A percentile compares a stretch with the other conserved stretches of the same genome.
Conservation (phyloP, 2,113 vertebrate species). For the Mormyrus lacerda region DNA sequence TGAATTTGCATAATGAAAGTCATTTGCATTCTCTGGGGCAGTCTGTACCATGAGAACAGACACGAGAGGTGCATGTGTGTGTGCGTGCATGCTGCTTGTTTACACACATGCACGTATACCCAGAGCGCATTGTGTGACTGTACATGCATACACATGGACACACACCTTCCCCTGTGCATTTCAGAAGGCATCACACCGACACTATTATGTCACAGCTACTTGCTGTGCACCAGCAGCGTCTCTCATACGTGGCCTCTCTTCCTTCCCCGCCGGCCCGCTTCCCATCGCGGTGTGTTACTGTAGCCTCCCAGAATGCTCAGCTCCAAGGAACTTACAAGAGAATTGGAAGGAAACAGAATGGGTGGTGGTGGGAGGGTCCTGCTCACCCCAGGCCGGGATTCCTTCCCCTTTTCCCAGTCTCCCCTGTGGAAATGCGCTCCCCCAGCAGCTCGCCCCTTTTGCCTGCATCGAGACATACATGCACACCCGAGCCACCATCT, state of each 20-base stretch:
- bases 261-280: constrained; percentile 19
- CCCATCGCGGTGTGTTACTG: constrained; percentile 26
- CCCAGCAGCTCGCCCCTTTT: constrained; percentile 49
- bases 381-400: constrained; percentile 8
- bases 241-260: constrained; percentile 26
- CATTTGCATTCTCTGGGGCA: constrained; percentile 93
- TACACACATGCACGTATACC: background rate
- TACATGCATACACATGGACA: constrained; percentile 32
- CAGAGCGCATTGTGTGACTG: background rate
- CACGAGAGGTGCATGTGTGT: constrained; percentile 40
- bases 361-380: constrained; percentile 23
- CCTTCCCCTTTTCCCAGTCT: constrained; percentile 49
- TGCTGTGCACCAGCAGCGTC: constrained; percentile 35
- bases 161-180: constrained; percentile 24
- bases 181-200: background rate
- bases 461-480: constrained; percentile 52
- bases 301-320: constrained; percentile 41
- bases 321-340: constrained; percentile 41
- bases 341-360: constrained; percentile 7
- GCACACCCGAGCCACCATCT: constrained; percentile 61
- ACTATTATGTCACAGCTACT: background rate
- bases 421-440: constrained; percentile 24
- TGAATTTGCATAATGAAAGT: constrained; percentile 95
- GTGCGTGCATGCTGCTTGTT: background rate
- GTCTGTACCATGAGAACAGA: constrained; percentile 79